These are phyloP conservation scores for Pteria penguin DNA, from an alignment of 2,888 invertebrate species.

Conservation along the genomic window DNA sequence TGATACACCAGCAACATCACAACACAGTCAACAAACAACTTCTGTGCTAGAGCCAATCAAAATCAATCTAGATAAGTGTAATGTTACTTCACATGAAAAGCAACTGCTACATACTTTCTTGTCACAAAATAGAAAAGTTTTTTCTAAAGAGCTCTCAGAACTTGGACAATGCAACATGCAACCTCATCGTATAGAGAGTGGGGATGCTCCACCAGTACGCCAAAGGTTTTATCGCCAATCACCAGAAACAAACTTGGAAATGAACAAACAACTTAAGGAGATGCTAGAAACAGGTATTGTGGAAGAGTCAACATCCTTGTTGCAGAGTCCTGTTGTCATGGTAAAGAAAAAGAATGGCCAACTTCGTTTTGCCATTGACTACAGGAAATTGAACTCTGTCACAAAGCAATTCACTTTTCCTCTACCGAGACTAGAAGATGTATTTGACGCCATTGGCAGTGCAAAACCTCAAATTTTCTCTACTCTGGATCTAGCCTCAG, in stretches of 20 bases:
- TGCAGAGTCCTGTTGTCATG: constrained; percentile 28
- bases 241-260: constrained; percentile 44
- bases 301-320: constrained; percentile 41
- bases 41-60: background rate
- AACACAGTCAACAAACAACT: background rate
- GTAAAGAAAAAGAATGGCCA: constrained; percentile 18
- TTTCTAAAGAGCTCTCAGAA: constrained; percentile 18
- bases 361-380: constrained; percentile 26
- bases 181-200: constrained; percentile 50
- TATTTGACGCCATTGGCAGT: constrained; percentile 35
- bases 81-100: constrained; percentile 12
- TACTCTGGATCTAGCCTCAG: constrained; percentile 14
- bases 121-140: constrained; percentile 16
- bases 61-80: constrained; percentile 6
- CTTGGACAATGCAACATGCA: constrained; percentile 5
- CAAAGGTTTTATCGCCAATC: constrained; percentile 30
- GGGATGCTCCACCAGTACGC: constrained; percentile 36
- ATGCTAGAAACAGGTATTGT: constrained; percentile 37
- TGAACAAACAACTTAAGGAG: constrained; percentile 41
- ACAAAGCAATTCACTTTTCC: constrained; percentile 38
- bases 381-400: constrained; percentile 22
- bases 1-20: background rate
- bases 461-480: constrained; percentile 24
- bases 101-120: background rate
- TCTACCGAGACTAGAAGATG: constrained; percentile 36